Percentiles rank a stretch among this genome's conserved stretches.
These are phyloP conservation scores for Hemithea aestivaria DNA, from an alignment of 2,888 invertebrate genomes.

Conservation along the genomic window DNA sequence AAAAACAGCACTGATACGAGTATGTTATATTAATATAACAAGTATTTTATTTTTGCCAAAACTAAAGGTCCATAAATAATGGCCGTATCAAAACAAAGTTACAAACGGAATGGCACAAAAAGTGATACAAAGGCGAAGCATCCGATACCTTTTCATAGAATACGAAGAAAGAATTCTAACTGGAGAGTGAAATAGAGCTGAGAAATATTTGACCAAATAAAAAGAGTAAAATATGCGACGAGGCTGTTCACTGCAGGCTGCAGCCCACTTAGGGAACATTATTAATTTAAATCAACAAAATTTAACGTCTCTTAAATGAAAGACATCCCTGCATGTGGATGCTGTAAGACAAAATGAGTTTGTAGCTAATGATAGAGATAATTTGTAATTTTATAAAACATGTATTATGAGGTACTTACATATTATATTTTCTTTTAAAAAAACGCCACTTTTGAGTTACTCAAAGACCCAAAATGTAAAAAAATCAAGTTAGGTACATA, in stretches of 20 bases:
- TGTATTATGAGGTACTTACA: too few relatives aligned
- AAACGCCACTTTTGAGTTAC: too few relatives aligned
- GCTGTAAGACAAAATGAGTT: too few relatives aligned
- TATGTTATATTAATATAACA: constrained; percentile 12
- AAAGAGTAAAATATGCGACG: constrained; percentile 55
- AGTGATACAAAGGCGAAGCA: constrained; percentile 77
- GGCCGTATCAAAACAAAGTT: constrained; percentile 58
- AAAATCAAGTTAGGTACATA: too few relatives aligned
- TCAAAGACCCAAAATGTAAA: too few relatives aligned
- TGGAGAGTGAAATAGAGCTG: constrained; percentile 59
- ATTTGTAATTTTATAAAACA: too few relatives aligned
- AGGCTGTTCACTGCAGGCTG: constrained; percentile 34
- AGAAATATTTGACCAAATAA: constrained; percentile 63
- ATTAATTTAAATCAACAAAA: too few relatives aligned
- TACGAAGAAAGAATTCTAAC: constrained; percentile 74
- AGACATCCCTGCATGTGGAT: too few relatives aligned
- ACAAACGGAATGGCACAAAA: constrained; percentile 60
- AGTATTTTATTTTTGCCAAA: constrained; percentile 47
- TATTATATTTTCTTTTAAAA: too few relatives aligned
- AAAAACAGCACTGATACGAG: background rate
- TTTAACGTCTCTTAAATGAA: too few relatives aligned
- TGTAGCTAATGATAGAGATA: too few relatives aligned
- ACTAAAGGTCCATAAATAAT: constrained; percentile 61
- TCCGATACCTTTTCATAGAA: constrained; percentile 76
- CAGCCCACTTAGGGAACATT: too few relatives aligned